Conservation (phyloP, 2,797 vertebrate genomes). For the Somateria mollissima region DNA sequence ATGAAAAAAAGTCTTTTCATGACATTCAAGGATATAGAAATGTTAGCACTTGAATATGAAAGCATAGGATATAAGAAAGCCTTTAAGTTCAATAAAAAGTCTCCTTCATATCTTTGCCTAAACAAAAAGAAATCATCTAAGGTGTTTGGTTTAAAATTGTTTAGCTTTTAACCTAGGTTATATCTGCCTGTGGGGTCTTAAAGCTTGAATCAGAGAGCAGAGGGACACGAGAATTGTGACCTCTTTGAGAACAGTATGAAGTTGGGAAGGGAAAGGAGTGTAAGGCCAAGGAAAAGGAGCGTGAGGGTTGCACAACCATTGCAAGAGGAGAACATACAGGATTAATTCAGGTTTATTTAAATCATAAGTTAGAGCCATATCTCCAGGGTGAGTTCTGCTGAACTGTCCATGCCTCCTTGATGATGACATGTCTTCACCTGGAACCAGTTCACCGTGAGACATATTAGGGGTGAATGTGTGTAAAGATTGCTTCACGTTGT, state of each 20-base stretch:
- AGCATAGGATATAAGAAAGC: background rate
- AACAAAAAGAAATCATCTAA: background rate
- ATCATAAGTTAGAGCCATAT: background rate
- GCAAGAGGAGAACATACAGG: background rate
- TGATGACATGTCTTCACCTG: background rate
- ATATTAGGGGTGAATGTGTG: background rate
- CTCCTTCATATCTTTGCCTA: background rate
- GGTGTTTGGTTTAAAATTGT: background rate
- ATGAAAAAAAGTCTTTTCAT: background rate
- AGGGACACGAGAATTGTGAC: background rate
- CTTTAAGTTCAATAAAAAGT: background rate
- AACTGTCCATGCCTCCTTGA: background rate
- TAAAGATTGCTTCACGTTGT: background rate
- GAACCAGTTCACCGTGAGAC: background rate
- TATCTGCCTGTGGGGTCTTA: background rate
- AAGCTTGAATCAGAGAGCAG: background rate
- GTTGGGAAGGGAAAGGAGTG: background rate
- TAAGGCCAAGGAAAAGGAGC: fast-evolving
- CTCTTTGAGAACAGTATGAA: background rate
- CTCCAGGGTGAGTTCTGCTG: background rate
- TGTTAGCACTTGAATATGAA: background rate
- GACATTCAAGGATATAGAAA: background rate
- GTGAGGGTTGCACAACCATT: fast-evolving
- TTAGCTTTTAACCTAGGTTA: background rate
- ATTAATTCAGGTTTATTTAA: background rate